Evolutionary conservation across 2,888 invertebrate species (phyloP).

Genomic region (Lasioglossum vierecki): DNA sequence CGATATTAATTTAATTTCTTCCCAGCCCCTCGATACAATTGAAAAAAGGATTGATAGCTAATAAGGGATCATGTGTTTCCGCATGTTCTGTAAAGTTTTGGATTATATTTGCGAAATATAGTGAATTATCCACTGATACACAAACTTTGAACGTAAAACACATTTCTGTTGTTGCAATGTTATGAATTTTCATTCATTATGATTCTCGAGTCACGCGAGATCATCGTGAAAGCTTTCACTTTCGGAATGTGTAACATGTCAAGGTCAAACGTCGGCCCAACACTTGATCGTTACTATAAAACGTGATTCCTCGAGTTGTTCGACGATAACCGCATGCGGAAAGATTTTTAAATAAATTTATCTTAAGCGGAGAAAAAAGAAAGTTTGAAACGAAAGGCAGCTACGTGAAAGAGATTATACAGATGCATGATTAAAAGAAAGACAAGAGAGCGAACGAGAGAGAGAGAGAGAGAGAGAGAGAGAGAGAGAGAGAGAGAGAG

Average conservation of each 20-base stretch:
- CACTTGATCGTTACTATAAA: conserved; percentile 11
- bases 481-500: conserved; percentile 28
- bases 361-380: conserved; percentile 25
- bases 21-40: background rate
- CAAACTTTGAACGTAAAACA: background rate
- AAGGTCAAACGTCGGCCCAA: background rate
- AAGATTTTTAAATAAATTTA: conserved; percentile 67
- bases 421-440: background rate
- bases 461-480: conserved; percentile 9
- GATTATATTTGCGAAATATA: background rate
- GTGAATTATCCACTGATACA: background rate
- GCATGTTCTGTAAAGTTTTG: background rate
- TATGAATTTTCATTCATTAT: background rate
- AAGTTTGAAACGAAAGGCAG: conserved; percentile 43
- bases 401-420: conserved; percentile 44
- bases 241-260: conserved; percentile 4
- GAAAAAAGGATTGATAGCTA: background rate
- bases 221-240: conserved; percentile 11
- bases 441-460: conserved; percentile 2
- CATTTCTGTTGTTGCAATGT: background rate
- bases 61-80: background rate
- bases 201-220: background rate
- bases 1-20: background rate
- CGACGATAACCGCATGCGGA: conserved; percentile 52
- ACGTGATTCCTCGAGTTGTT: conserved; percentile 61